Base-by-base conservation (phyloP, 2,113 vertebrate genomes). In the Verasper variegatus region DNA sequence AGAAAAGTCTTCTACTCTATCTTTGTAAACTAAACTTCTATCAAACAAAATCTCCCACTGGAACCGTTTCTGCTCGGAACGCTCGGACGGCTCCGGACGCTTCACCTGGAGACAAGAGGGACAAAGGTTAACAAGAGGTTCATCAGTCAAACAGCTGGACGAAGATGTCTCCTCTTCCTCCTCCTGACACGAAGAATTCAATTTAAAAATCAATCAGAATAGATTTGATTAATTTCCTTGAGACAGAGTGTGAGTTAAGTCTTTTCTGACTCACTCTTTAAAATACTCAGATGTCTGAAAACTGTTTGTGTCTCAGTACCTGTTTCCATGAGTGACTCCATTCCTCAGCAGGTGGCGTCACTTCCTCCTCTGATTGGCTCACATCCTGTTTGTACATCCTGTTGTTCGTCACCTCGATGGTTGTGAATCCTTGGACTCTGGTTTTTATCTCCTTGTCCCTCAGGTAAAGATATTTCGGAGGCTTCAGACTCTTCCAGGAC, bases 401-500 rank as follows among this genome's bases (percentile, higher is more conserved):
- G 47, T 21, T 52, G 13, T 56, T 23, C 1, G 13, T 21, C n/a
- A 80, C 5, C 6, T 84, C 62, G 11, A 91, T 84, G 56, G 63
- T 23, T 7, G 76, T 76, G 45, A 91, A 88, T 11, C 73, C 54
- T 3, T 4, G 7, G 3, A 74, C 35, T 51, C 17, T 67, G 18
- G 11, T 2, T 58, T 72, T 70, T 0, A 17, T 1, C 71, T 91
- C 89, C 18, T 61, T 81, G 52, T 76, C 59, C 42, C 65, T 90
- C 4, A 90, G 78, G 49, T 64, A 90, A n/a, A 90, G 87, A 42
- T 91, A 91, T 62, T 89, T 89, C 2, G 91, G 91, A 20, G 89
- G 85, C 51, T 93, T 93, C 71, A 87, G 24, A 67, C 87, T 91
- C 89, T 62, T 92, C 92, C 92, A 93, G 12, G 92, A 93, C 2